Percentiles rank a stretch among this genome's conserved stretches.
Evolutionary conservation across 1,140 invertebrate genomes (phyloP).

Genomic region (Dryas iulia): DNA sequence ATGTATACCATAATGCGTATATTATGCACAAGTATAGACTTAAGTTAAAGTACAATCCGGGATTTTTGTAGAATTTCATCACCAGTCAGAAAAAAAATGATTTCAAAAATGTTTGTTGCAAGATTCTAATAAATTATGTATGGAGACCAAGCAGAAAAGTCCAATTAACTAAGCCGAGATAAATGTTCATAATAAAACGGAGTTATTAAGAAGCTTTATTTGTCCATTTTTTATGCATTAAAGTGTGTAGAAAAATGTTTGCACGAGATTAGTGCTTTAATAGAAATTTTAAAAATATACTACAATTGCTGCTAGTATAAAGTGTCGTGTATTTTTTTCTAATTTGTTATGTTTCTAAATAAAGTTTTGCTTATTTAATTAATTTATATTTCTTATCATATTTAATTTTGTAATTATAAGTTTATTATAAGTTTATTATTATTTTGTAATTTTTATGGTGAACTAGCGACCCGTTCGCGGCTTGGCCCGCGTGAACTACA

Average conservation of each 20-base stretch:
- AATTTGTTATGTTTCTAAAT: too few species aligned
- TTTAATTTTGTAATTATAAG: too few species aligned
- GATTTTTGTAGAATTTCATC: neutral
- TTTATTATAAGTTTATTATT: too few species aligned
- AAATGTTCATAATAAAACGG: constrained; percentile 57
- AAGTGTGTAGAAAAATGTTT: neutral
- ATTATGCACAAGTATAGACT: too few species aligned
- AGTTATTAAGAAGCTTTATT: neutral
- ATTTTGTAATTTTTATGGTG: too few species aligned
- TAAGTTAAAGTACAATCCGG: too few species aligned
- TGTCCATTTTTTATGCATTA: constrained; percentile 1
- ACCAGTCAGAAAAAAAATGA: neutral
- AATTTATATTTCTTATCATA: too few species aligned
- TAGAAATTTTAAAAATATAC: neutral
- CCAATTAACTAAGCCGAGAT: constrained; percentile 63
- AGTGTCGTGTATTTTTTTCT: too few species aligned
- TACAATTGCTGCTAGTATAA: neutral
- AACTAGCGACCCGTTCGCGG: too few species aligned
- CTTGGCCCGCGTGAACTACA: too few species aligned
- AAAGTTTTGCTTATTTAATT: too few species aligned
- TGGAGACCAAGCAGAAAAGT: constrained; percentile 48
- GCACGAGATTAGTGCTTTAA: neutral
- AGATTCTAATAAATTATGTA: constrained; percentile 49
- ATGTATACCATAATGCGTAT: too few species aligned
- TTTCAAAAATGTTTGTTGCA: constrained; percentile 28